These are phyloP conservation scores for Drosophila subquinaria DNA, from an alignment of 2,888 invertebrate species.

Conservation along the genomic window DNA sequence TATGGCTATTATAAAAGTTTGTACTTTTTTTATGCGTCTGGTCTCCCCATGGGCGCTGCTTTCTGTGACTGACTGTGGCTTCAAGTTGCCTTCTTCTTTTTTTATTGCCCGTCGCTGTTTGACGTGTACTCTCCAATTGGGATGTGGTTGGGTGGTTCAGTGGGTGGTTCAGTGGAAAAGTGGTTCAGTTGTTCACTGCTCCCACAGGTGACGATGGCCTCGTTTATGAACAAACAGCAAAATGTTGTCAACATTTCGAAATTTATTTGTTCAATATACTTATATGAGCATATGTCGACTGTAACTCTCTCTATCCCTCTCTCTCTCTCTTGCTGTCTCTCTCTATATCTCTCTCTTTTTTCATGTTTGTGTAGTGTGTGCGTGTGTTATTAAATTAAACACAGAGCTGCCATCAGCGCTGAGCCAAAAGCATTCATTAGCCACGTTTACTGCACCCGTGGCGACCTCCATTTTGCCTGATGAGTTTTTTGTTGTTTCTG, in stretches of 20 bases:
- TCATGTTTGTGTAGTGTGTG: slow-evolving; percentile 45
- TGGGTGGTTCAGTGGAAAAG: not conserved
- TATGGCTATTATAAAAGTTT: slow-evolving; percentile 70
- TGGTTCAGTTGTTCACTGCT: slow-evolving; percentile 43
- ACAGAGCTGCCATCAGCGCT: slow-evolving; percentile 70
- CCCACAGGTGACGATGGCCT: slow-evolving; percentile 82
- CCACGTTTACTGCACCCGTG: slow-evolving; percentile 81
- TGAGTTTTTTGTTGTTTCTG: slow-evolving; percentile 61
- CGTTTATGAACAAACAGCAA: slow-evolving; percentile 81
- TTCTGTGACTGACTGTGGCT: slow-evolving; percentile 39
- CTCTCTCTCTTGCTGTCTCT: not conserved
- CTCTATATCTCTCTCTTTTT: slow-evolving; percentile 1
- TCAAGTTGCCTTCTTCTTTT: slow-evolving; percentile 46
- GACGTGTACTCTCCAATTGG: slow-evolving; percentile 39
- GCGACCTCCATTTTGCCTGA: slow-evolving; percentile 80
- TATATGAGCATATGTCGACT: slow-evolving; percentile 57
- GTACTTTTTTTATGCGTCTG: slow-evolving; percentile 60
- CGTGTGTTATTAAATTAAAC: slow-evolving; percentile 75
- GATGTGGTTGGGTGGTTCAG: slow-evolving; percentile 27
- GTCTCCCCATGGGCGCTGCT: slow-evolving; percentile 51
- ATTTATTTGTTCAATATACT: slow-evolving; percentile 80
- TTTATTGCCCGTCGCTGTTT: slow-evolving; percentile 57
- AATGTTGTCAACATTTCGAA: slow-evolving; percentile 81
- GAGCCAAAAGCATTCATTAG: slow-evolving; percentile 82
- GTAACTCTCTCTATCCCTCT: slow-evolving; percentile 28